Evolutionary conservation across 1,140 invertebrate genomes (phyloP).

Genomic region (Myzus persicae): DNA sequence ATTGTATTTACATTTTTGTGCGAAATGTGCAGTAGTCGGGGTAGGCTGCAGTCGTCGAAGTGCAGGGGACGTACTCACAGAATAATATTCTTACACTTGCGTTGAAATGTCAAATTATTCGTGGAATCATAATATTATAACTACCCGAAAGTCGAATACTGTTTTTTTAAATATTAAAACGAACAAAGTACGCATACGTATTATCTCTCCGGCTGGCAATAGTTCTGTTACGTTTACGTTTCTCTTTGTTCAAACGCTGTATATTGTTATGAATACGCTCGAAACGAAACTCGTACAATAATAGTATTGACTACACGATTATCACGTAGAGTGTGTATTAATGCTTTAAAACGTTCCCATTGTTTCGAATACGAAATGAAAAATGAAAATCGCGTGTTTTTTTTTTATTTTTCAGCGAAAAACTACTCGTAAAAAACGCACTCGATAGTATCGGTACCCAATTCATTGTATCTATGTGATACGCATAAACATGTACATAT

Average conservation of each 20-base stretch:
- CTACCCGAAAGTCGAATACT: background rate
- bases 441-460: background rate
- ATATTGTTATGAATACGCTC: background rate
- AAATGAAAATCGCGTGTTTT: background rate
- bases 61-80: too few species aligned
- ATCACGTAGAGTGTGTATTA: background rate
- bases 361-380: background rate
- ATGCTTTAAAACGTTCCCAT: constrained; percentile 9
- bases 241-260: background rate
- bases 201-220: background rate
- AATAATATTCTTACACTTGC: background rate
- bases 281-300: background rate
- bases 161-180: background rate
- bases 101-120: background rate
- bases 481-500: too few species aligned
- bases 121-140: background rate
- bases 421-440: background rate
- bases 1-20: too few species aligned
- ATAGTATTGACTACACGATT: background rate
- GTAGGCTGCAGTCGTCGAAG: too few species aligned
- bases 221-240: background rate
- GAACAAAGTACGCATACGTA: background rate
- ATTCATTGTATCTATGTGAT: background rate
- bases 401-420: background rate
- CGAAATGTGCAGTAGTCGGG: too few species aligned